Conservation (phyloP, 1,140 invertebrate species). For the Brachionus calyciflorus region DNA sequence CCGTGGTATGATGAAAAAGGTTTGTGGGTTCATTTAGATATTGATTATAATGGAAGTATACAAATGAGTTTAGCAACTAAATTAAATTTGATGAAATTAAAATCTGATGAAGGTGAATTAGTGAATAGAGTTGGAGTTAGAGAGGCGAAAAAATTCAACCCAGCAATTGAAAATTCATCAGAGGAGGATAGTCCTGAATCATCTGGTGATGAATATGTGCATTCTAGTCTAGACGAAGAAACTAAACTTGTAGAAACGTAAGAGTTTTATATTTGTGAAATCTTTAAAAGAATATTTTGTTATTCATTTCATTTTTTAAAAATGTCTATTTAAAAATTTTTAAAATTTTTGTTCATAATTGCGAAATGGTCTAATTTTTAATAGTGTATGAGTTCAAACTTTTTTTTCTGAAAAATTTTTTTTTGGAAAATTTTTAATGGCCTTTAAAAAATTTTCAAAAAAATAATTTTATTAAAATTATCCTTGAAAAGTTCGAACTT, state of each 20-base stretch:
- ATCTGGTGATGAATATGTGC: constrained; percentile 75
- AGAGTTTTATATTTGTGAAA: constrained; percentile 9
- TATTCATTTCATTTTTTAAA: too few relatives aligned
- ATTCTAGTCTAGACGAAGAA: constrained; percentile 47
- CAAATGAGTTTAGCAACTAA: constrained; percentile 90
- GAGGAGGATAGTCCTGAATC: constrained; percentile 87
- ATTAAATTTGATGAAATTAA: constrained; percentile 81
- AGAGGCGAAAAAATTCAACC: constrained; percentile 49
- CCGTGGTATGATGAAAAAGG: constrained; percentile 79
- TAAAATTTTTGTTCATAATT: too few relatives aligned
- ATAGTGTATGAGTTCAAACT: too few relatives aligned
- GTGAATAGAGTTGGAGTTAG: background rate
- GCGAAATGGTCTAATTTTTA: too few relatives aligned
- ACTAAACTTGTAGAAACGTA: constrained; percentile 49
- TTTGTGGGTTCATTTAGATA: constrained; percentile 85
- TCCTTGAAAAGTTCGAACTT: too few relatives aligned
- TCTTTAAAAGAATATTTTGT: too few relatives aligned
- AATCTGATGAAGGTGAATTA: constrained; percentile 49
- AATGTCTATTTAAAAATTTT: too few relatives aligned
- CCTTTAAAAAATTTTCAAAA: too few relatives aligned
- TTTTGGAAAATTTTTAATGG: too few relatives aligned
- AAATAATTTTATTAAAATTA: too few relatives aligned
- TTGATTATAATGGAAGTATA: constrained; percentile 81
- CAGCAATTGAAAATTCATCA: constrained; percentile 63
- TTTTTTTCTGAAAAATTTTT: too few relatives aligned